Base-by-base conservation (phyloP, 2,888 invertebrate species). In the Erebia ligea region DNA sequence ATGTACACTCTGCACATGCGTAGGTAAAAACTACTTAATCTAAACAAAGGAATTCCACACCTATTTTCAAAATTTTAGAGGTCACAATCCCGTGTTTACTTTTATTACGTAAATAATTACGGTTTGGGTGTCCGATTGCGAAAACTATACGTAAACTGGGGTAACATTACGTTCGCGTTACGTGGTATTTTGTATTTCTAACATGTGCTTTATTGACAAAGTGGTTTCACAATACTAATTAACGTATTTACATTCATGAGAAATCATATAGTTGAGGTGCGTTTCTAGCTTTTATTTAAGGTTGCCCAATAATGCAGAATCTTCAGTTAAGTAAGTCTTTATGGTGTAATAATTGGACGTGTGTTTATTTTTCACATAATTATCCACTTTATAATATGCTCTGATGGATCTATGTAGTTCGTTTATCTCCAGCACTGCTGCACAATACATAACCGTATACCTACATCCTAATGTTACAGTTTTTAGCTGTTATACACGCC, bases 171-270 rank as follows among this genome's bases (percentile, higher is more conserved):
- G 82, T 80, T 66, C 66, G 77, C 63, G 77, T 81, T 84, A 82
- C 82, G 79, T 80, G 81, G 81, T 83, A 82, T 82, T 84, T 83
- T 81, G 81, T 82, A 82, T 85, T 83, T 81, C 80, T 80, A 80
- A 73, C 81, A 76, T 82, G 76, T 76, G 74, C 71, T 81, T 82
- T 86, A 86, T 85, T 84, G 86, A 83, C 84, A 82, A 82, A 79
- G 78, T 70, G 67, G 75, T 86, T 86, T 77, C 82, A 78, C 79
- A 86, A 87, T 80, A 73, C 66, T 79, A 83, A 84, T 86, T 83
- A 81, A 80, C 74, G 71, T 69, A 75, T 78, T 78, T 78, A 76
- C 76, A 78, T 75, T 73, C 75, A 75, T 73, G 77, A 76, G 74
- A 77, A 76, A 75, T 75, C 71, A 63, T 19, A 52, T 62, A 63